Conservation (phyloP, 2,888 invertebrate species). For the Hermaeophaga mercurialis region DNA sequence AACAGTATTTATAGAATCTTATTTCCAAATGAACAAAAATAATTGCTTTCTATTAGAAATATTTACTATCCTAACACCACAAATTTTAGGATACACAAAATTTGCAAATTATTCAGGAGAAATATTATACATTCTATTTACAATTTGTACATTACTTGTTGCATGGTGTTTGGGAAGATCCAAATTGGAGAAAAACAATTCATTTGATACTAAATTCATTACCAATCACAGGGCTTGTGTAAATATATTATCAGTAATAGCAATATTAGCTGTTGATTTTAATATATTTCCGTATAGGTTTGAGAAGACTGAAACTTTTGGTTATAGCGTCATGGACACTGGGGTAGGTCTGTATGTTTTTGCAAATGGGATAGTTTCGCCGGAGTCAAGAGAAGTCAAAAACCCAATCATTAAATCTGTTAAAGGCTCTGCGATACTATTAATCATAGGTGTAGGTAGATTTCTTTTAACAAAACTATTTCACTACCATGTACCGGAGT, state of each 20-base stretch:
- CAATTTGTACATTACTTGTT: conserved; percentile 29
- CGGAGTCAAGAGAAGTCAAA: conserved; percentile 57
- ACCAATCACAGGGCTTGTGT: conserved; percentile 73
- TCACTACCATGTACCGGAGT: conserved; percentile 85
- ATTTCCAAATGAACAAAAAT: conserved; percentile 30
- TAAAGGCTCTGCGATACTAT: conserved; percentile 58
- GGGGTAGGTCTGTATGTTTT: conserved; percentile 90
- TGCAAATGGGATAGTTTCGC: conserved; percentile 77
- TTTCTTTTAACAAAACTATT: conserved; percentile 66
- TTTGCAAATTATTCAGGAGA: conserved; percentile 53
- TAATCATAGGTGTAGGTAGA: conserved; percentile 68
- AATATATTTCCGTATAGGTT: conserved; percentile 80
- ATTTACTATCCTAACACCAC: conserved; percentile 61
- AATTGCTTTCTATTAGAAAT: conserved; percentile 60
- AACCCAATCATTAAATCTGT: conserved; percentile 50
- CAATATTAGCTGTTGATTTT: conserved; percentile 95
- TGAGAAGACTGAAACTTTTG: conserved; percentile 86
- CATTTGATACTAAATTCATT: conserved; percentile 57
- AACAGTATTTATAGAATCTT: conserved; percentile 45
- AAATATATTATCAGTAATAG: conserved; percentile 75
- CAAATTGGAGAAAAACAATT: conserved; percentile 5
- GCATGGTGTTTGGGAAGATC: neutral
- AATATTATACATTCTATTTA: conserved; percentile 39
- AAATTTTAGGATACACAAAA: conserved; percentile 64
- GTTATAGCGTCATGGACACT: conserved; percentile 92